Percentiles rank a stretch among this genome's conserved stretches.
phyloP scores from a whole-genome alignment of 2,113 vertebrate genomes.

The Zeus faber region DNA sequence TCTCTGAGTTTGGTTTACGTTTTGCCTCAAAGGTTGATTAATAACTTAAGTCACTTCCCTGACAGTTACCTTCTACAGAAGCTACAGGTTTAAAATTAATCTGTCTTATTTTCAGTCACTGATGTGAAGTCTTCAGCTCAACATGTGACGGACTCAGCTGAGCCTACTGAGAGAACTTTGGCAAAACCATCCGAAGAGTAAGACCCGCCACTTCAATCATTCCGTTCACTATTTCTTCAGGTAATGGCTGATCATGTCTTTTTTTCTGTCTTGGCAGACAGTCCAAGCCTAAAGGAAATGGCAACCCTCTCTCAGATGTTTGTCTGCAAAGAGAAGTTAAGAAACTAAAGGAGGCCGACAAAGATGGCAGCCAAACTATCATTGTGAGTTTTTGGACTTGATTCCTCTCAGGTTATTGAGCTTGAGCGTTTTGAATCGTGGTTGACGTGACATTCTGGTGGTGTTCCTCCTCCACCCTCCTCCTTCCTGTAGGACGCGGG shows the following conservation, averaged over 20 bases:
- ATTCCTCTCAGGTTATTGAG: no score
- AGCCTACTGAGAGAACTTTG: constrained; percentile 6
- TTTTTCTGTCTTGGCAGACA: constrained; percentile 34
- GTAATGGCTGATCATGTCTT: neutral
- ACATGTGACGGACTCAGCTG: constrained; percentile 6
- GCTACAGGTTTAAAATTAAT: no score
- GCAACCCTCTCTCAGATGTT: constrained; percentile 72
- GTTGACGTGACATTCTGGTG: no score
- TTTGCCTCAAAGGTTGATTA: no score
- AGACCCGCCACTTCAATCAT: constrained; percentile 24
- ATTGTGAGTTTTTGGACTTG: constrained; percentile 88
- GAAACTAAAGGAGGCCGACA: constrained; percentile 82
- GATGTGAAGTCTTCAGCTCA: no score
- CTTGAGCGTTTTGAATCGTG: no score
- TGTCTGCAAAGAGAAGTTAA: constrained; percentile 81
- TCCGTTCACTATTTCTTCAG: neutral
- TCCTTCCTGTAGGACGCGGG: constrained; percentile 80
- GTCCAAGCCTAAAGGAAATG: constrained; percentile 48
- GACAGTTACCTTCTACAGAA: no score
- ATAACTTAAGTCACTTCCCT: no score
- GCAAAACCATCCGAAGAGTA: constrained; percentile 41
- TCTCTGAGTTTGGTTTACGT: no score
- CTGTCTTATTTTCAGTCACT: no score
- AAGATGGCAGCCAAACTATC: constrained; percentile 81
- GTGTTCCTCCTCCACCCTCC: neutral